A percentile compares a stretch with the other conserved stretches of the same genome.
Conservation (phyloP, 2,113 vertebrate species). For the Ciconia boyciana region DNA sequence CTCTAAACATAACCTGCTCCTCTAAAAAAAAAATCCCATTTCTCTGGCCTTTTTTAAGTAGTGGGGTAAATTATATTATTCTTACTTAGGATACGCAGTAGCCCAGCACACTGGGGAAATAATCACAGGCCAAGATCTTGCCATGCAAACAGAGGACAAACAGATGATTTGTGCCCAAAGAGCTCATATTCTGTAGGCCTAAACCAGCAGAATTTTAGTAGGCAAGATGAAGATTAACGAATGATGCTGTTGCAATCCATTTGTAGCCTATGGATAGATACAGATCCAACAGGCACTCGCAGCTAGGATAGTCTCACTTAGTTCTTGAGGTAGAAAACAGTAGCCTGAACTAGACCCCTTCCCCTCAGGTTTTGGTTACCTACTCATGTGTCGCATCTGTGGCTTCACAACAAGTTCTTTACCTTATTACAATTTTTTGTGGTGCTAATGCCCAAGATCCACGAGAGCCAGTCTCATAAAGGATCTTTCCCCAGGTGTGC, state of each 20-base stretch:
- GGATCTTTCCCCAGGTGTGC: neutral
- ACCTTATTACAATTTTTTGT: neutral
- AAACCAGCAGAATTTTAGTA: neutral
- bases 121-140: neutral
- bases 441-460: neutral
- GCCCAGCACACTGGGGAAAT: neutral
- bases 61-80: neutral
- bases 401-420: neutral
- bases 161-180: neutral
- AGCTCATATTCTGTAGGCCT: neutral
- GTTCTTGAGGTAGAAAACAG: neutral
- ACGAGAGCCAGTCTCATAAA: fast-evolving
- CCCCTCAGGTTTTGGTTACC: neutral
- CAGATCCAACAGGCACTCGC: neutral
- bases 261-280: neutral
- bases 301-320: neutral
- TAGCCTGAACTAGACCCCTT: neutral
- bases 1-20: neutral
- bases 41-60: neutral
- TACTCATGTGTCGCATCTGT: neutral
- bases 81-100: neutral
- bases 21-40: neutral
- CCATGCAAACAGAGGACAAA: neutral
- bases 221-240: neutral
- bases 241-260: neutral